Evolutionary conservation across 2,113 vertebrate species (phyloP).

Genomic region (Phrynocephalus versicolor): DNA sequence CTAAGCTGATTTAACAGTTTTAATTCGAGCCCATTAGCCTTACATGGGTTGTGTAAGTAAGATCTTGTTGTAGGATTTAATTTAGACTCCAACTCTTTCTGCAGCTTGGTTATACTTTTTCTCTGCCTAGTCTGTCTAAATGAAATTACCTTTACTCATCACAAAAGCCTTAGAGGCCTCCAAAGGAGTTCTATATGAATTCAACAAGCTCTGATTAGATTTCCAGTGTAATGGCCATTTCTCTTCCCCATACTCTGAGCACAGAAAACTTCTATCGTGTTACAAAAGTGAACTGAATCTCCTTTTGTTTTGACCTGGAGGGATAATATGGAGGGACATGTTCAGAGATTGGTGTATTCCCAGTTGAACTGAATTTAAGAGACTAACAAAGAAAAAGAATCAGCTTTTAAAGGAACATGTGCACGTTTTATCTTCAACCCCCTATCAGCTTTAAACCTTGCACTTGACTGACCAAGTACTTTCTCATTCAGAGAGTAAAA

Average conservation of each 20-base stretch:
- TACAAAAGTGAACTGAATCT: constrained; percentile 56
- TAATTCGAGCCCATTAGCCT: constrained; percentile 72
- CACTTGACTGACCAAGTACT: constrained; percentile 5
- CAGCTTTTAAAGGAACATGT: constrained; percentile 37
- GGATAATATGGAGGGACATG: constrained; percentile 42
- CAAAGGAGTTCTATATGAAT: neutral
- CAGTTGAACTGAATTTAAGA: constrained; percentile 56
- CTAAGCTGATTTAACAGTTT: constrained; percentile 66
- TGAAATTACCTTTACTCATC: constrained; percentile 47
- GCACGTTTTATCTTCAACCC: constrained; percentile 34
- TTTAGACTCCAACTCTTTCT: constrained; percentile 60
- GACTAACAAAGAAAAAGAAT: constrained; percentile 60
- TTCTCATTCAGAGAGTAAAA: neutral
- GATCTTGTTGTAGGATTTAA: constrained; percentile 53
- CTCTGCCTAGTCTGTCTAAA: constrained; percentile 19
- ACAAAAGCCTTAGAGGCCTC: constrained; percentile 31
- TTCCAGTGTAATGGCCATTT: constrained; percentile 52
- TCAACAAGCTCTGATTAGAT: constrained; percentile 61
- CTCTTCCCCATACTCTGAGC: constrained; percentile 53
- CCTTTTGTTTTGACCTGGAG: constrained; percentile 66
- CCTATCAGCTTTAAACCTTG: constrained; percentile 44
- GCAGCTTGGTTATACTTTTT: constrained; percentile 37
- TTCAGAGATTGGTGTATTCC: constrained; percentile 60
- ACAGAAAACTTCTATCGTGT: constrained; percentile 54
- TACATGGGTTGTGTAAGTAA: constrained; percentile 53